Conservation (phyloP, 2,797 vertebrate genomes). For the Percopsis omiscomaycus region DNA sequence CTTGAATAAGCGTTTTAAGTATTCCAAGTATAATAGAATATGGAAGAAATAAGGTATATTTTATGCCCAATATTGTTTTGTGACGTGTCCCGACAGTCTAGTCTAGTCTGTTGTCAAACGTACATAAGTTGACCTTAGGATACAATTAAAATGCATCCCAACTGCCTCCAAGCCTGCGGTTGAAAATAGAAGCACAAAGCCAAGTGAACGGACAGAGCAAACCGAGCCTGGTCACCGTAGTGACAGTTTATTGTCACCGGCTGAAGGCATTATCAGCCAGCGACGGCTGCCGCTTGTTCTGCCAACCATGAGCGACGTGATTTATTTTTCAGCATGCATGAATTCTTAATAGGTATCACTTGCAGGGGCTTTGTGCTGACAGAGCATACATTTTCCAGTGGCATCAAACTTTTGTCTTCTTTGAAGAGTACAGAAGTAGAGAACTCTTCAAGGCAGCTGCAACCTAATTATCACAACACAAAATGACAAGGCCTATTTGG, state of each 20-base stretch:
- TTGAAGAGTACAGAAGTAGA: neutral
- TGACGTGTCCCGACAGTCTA: conserved; percentile 23
- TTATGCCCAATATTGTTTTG: conserved; percentile 38
- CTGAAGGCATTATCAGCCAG: conserved; percentile 33
- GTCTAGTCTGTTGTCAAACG: conserved; percentile 27
- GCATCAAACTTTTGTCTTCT: neutral
- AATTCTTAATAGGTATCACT: conserved; percentile 55
- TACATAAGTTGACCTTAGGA: conserved; percentile 52
- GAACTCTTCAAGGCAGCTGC: neutral
- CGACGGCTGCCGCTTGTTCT: conserved; percentile 13
- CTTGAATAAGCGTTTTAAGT: neutral
- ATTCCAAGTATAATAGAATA: conserved; percentile 3
- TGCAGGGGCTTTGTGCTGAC: conserved; percentile 37
- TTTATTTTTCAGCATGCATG: conserved; percentile 49
- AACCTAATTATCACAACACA: conserved; percentile 11
- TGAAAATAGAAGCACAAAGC: conserved; percentile 48
- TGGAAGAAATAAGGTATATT: conserved; percentile 7
- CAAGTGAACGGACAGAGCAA: conserved; percentile 19
- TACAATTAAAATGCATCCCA: conserved; percentile 55
- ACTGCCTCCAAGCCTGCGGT: conserved; percentile 31
- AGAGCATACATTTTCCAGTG: conserved; percentile 11
- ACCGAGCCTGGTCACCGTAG: conserved; percentile 6
- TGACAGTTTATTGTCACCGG: conserved; percentile 47
- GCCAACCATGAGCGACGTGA: conserved; percentile 25
- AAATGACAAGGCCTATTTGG: neutral